phyloP scores from a whole-genome alignment of 1,140 invertebrate genomes.

The Samia ricini region DNA sequence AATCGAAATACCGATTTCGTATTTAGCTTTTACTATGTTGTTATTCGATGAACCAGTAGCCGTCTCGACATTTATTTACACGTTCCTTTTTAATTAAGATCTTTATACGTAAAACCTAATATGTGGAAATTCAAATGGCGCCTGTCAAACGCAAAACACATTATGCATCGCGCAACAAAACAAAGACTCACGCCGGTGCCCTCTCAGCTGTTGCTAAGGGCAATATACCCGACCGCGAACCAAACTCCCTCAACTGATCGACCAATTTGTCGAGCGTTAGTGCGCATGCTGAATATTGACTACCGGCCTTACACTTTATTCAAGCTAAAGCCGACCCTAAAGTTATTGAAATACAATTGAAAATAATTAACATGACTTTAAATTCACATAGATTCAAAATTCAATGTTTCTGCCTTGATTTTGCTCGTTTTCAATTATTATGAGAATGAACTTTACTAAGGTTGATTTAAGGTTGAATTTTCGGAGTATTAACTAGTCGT shows the following conservation, averaged over 20 bases:
- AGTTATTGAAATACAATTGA: not conserved
- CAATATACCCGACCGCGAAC: not conserved
- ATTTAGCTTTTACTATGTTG: no score
- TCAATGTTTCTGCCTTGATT: not conserved
- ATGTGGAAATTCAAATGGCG: not conserved
- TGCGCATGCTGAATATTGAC: slow-evolving; percentile 7
- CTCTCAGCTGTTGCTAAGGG: slow-evolving; percentile 10
- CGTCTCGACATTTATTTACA: no score
- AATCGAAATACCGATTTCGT: no score
- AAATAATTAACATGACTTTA: not conserved
- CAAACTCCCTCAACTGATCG: not conserved
- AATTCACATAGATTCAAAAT: not conserved
- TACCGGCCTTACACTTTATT: not conserved
- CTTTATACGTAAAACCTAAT: no score
- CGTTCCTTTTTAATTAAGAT: not conserved
- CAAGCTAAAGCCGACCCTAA: not conserved
- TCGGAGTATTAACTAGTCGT: not conserved
- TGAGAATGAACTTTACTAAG: not conserved
- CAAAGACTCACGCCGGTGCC: not conserved
- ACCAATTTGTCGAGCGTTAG: not conserved
- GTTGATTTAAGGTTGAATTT: not conserved
- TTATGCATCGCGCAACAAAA: slow-evolving; percentile 1
- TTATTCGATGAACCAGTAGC: no score
- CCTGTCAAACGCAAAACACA: not conserved
- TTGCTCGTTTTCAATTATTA: not conserved